These are phyloP conservation scores for Agrilus biguttatus DNA, from an alignment of 2,888 invertebrate species.

Conservation along the genomic window DNA sequence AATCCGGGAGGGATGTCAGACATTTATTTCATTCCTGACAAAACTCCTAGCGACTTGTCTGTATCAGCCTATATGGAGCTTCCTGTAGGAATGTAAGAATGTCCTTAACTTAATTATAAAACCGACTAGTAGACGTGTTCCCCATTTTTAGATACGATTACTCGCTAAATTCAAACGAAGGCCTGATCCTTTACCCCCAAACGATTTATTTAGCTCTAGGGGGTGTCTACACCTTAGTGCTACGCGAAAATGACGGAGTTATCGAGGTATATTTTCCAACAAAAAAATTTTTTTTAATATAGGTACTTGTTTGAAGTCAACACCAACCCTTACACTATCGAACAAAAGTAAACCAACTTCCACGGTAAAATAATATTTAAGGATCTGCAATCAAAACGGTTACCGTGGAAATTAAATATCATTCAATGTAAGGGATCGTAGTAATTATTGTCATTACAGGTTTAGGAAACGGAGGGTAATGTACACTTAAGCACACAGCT, in stretches of 20 bases:
- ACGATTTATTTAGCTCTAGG: slow-evolving; percentile 27
- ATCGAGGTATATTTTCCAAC: slow-evolving; percentile 31
- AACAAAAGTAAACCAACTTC: too few species aligned
- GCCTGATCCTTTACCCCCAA: slow-evolving; percentile 13
- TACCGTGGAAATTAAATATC: too few species aligned
- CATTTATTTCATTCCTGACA: slow-evolving; percentile 39
- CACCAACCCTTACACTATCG: too few species aligned
- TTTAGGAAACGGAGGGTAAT: too few species aligned
- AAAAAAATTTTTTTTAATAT: too few species aligned
- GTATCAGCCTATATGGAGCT: slow-evolving; percentile 46
- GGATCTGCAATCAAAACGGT: too few species aligned
- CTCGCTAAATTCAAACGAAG: slow-evolving; percentile 14
- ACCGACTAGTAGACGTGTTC: neutral
- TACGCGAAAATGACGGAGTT: slow-evolving; percentile 23
- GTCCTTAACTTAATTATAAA: neutral
- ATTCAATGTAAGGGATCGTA: too few species aligned
- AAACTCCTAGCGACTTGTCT: slow-evolving; percentile 33
- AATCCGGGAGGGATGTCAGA: slow-evolving; percentile 30
- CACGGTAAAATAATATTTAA: too few species aligned
- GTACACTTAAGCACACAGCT: too few species aligned
- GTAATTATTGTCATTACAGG: too few species aligned
- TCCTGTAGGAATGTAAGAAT: slow-evolving; percentile 39
- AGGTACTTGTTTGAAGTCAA: too few species aligned
- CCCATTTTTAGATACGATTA: slow-evolving; percentile 21
- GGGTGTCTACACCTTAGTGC: slow-evolving; percentile 41